These are phyloP conservation scores for Hippocampus abdominalis DNA, from an alignment of 2,113 vertebrate species.

Conservation along the genomic window DNA sequence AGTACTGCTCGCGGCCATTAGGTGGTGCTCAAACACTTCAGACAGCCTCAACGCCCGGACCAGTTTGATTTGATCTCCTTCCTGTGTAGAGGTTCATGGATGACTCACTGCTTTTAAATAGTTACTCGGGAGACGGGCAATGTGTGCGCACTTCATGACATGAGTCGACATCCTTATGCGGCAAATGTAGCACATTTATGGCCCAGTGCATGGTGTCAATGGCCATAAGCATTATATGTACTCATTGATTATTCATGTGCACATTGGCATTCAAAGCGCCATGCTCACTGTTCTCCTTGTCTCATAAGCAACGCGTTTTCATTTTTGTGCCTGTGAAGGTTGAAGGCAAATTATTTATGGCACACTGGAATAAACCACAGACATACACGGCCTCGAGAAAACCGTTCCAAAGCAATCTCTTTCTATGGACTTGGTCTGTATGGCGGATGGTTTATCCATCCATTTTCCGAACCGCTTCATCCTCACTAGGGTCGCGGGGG, in stretches of 20 bases:
- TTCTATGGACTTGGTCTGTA: constrained; percentile 50
- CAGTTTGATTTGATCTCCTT: not conserved
- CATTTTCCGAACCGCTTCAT: no score
- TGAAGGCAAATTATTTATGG: constrained; percentile 74
- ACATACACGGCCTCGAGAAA: constrained; percentile 37
- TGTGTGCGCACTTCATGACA: not conserved
- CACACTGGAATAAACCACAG: constrained; percentile 46
- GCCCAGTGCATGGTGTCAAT: no score
- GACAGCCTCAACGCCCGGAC: constrained; percentile 35
- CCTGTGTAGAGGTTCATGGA: not conserved
- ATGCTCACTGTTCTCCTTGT: constrained; percentile 60
- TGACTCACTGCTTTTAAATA: not conserved
- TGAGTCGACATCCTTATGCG: not conserved
- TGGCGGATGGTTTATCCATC: not conserved
- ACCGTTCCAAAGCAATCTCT: constrained; percentile 59
- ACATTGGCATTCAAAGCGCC: constrained; percentile 71
- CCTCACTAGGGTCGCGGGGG: no score
- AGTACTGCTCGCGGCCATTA: constrained; percentile 29
- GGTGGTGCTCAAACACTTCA: constrained; percentile 53
- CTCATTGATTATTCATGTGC: constrained; percentile 73
- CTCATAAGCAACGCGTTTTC: constrained; percentile 73
- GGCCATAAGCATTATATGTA: constrained; percentile 13
- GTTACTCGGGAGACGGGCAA: not conserved
- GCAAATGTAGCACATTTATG: not conserved
- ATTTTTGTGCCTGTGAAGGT: constrained; percentile 74